These are phyloP conservation scores for Oscheius sp. DNA, from an alignment of 2,888 invertebrate genomes.

Conservation along the genomic window DNA sequence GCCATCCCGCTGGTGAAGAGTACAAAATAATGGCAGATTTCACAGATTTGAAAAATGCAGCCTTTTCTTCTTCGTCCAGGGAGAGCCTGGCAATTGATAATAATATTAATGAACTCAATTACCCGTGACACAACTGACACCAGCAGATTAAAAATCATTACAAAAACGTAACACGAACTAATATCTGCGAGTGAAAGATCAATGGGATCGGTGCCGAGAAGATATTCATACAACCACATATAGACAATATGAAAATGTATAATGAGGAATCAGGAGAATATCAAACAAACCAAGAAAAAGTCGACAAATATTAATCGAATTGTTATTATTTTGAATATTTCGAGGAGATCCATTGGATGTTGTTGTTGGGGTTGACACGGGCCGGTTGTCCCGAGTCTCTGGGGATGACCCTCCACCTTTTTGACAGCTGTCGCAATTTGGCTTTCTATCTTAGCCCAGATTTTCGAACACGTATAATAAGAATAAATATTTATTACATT, in stretches of 20 bases:
- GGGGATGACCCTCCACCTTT: neutral
- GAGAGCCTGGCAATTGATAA: neutral
- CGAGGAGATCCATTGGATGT: neutral
- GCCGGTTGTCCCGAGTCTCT: neutral
- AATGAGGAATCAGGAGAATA: neutral
- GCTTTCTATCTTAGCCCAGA: slow-evolving; percentile 11
- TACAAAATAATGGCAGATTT: slow-evolving; percentile 17
- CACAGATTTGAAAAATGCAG: neutral
- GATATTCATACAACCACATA: slow-evolving; percentile 19
- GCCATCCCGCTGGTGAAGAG: no score
- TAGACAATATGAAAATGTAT: slow-evolving; percentile 1
- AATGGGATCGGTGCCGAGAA: neutral
- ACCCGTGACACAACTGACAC: slow-evolving; percentile 2
- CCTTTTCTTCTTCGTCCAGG: slow-evolving; percentile 20
- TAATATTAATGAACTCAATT: neutral
- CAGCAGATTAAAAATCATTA: slow-evolving; percentile 7
- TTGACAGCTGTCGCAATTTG: slow-evolving; percentile 19
- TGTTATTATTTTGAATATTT: slow-evolving; percentile 1
- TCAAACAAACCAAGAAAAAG: neutral
- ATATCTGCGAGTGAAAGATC: neutral
- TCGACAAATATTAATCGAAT: slow-evolving; percentile 19
- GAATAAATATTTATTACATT: no score
- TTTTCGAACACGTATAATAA: neutral
- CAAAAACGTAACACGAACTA: slow-evolving; percentile 7
- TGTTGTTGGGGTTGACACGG: slow-evolving; percentile 9